These are phyloP conservation scores for Ceuthmochares aereus DNA, from an alignment of 2,113 vertebrate species.

Conservation along the genomic window DNA sequence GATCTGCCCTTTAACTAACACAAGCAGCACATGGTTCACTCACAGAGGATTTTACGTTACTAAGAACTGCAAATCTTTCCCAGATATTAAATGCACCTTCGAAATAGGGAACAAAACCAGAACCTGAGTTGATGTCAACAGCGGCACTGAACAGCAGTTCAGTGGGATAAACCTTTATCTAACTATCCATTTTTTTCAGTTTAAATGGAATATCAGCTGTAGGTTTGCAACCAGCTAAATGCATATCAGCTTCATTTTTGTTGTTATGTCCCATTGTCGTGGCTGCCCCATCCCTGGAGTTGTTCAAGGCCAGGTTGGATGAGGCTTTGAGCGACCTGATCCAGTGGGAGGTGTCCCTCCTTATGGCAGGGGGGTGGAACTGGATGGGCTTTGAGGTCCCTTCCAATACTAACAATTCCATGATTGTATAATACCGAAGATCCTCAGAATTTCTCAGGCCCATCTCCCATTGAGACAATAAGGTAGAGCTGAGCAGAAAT, in stretches of 20 bases:
- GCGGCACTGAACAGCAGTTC: neutral
- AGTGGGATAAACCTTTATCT: neutral
- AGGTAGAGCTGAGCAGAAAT: neutral
- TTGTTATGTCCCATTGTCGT: neutral
- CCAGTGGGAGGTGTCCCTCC: too few relatives aligned
- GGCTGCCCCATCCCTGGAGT: too few relatives aligned
- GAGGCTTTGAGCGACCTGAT: too few relatives aligned
- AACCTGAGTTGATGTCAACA: neutral
- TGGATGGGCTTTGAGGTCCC: too few relatives aligned
- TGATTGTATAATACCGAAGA: neutral
- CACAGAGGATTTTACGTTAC: too few relatives aligned
- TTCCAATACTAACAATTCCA: too few relatives aligned
- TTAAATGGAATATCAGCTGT: neutral
- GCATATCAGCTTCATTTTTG: neutral
- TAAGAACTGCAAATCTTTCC: neutral
- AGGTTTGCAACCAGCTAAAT: too few relatives aligned
- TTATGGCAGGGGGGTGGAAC: too few relatives aligned
- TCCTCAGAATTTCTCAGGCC: neutral
- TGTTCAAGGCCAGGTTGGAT: too few relatives aligned
- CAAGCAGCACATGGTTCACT: neutral
- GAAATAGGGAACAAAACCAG: neutral
- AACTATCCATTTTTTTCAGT: neutral
- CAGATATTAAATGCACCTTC: neutral
- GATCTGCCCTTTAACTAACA: neutral
- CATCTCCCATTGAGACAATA: neutral